Evolutionary conservation across 2,888 invertebrate species (phyloP), one percentile per base, ranked within the genome.

Genomic region (Athalia circularis): DNA sequence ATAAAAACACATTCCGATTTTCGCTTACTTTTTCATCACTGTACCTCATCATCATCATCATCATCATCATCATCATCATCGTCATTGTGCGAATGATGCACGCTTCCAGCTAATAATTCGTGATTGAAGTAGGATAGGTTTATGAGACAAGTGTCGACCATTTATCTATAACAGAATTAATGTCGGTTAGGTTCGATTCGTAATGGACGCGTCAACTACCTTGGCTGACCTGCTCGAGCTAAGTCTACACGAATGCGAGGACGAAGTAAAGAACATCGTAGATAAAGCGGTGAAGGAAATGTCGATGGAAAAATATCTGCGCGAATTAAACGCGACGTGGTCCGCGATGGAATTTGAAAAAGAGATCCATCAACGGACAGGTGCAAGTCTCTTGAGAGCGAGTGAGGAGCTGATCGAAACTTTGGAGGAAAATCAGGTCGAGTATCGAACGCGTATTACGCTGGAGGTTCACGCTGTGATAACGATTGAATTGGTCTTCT

Each of bases 211-310:
- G 85, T 95, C 94, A 82, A 99, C 98, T 8, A 98, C 98, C 0
- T 91, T 99, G 84, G 96, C 98, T 1, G 98, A 99, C 89, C 92
- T 99, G 43, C 92, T 99, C 81, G 96, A 96, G 5, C 91, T 99
- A 68, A 98, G 98, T 91, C 93, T 99, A 8, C 99, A 99, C 90
- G 97, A 98, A 90, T 98, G 97, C 90, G 99, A 99, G 90, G 99
- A 99, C 89, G 98, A 99, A 90, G 98, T 98, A 0, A 97, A 98
- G 87, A 97, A 97, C 89, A 98, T 99, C 85, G 99, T 99, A 7
- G 99, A 99, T 90, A 98, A 98, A 91, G 98, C 99, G 0, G 98
- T 98, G 0, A 99, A 99, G 91, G 99, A 99, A 92, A 98, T 98
- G 97, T 97, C 97, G 3, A 99, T 99, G 98, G 99, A 99, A 90